phyloP scores from a whole-genome alignment of 2,888 invertebrate genomes.

The Bruchidius siliquastri region DNA sequence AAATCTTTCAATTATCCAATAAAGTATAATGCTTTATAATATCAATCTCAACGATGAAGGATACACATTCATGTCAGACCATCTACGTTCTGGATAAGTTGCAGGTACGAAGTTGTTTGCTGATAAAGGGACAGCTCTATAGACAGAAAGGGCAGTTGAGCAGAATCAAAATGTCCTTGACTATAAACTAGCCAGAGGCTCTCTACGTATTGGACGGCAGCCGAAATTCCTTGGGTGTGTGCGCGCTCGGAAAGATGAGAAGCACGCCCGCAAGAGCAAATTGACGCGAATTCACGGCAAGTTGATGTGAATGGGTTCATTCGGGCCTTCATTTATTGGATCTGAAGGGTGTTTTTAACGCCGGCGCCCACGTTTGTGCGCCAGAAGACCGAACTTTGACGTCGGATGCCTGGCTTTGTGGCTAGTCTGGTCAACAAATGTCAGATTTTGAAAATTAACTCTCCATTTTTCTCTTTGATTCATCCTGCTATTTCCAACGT shows the following conservation, averaged over 20 bases:
- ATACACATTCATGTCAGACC: too few species aligned
- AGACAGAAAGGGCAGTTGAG: too few species aligned
- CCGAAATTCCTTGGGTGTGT: neutral
- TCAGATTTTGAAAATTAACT: neutral
- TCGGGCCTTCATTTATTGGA: constrained; percentile 16
- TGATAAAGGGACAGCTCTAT: too few species aligned
- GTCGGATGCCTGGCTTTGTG: neutral
- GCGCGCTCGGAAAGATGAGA: neutral
- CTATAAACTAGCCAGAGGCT: neutral
- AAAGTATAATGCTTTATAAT: too few species aligned
- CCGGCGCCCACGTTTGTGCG: constrained; percentile 1
- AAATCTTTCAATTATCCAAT: too few species aligned
- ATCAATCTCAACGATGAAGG: too few species aligned
- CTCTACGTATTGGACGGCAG: neutral
- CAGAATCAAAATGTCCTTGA: too few species aligned
- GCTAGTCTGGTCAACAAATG: neutral
- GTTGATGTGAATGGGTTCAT: constrained; percentile 19
- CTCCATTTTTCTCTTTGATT: too few species aligned
- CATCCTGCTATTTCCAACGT: too few species aligned
- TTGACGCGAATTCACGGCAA: constrained; percentile 8
- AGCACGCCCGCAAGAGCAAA: neutral
- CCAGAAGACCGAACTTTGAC: neutral
- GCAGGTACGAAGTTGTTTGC: too few species aligned
- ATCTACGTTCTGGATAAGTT: too few species aligned
- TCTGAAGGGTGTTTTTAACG: constrained; percentile 12